Conservation (phyloP, 2,888 invertebrate species). For the Stegana nigrithorax region DNA sequence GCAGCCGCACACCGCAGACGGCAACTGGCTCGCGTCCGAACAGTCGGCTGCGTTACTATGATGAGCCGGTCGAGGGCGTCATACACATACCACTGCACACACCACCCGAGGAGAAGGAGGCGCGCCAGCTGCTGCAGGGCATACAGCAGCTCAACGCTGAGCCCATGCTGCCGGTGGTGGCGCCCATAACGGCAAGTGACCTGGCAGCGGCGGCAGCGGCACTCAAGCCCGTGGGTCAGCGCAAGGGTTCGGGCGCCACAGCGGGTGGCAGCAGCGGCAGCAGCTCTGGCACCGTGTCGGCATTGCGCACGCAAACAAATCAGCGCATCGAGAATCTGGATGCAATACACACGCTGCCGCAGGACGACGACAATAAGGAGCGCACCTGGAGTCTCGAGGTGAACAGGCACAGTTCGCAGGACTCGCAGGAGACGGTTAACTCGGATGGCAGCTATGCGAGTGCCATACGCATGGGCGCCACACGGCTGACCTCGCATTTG, state of each 20-base stretch:
- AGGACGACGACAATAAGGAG: constrained; percentile 52
- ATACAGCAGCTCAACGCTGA: constrained; percentile 56
- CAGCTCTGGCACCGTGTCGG: constrained; percentile 15
- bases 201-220: constrained; percentile 55
- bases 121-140: constrained; percentile 59
- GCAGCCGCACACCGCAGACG: constrained; percentile 69
- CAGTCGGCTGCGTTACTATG: constrained; percentile 72
- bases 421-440: constrained; percentile 70
- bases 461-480: constrained; percentile 37
- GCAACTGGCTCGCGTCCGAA: constrained; percentile 57
- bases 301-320: constrained; percentile 33
- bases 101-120: constrained; percentile 76
- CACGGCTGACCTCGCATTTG: constrained; percentile 31
- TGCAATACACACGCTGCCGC: constrained; percentile 73
- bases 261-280: neutral
- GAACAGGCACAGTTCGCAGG: constrained; percentile 68
- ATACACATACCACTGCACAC: constrained; percentile 81
- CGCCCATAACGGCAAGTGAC: constrained; percentile 55
- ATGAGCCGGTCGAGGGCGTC: constrained; percentile 74
- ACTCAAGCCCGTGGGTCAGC: constrained; percentile 42
- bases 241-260: constrained; percentile 35
- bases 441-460: constrained; percentile 62
- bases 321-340: constrained; percentile 69
- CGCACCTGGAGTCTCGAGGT: constrained; percentile 65
- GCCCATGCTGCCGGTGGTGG: constrained; percentile 35